Conservation (phyloP, 2,797 vertebrate genomes). For the Mormyrops attenuatus region DNA sequence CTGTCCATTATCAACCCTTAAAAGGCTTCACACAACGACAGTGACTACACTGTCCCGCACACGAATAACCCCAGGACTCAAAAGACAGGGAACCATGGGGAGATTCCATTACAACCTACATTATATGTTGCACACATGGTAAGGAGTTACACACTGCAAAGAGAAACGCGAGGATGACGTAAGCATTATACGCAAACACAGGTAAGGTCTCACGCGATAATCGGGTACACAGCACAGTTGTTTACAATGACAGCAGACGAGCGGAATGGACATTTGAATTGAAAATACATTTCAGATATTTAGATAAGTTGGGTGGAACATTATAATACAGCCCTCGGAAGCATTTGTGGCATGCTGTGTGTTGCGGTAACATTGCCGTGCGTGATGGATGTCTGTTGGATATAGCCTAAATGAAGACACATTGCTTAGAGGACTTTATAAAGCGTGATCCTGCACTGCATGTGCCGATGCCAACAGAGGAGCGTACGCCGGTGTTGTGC, state of each 20-base stretch:
- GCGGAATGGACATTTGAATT: neutral
- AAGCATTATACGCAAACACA: neutral
- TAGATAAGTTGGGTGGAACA: too few relatives aligned
- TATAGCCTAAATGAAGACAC: too few relatives aligned
- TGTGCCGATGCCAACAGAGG: too few relatives aligned
- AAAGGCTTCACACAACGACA: neutral
- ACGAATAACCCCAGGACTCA: neutral
- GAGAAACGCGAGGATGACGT: neutral
- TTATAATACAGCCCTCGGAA: too few relatives aligned
- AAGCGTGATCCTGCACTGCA: too few relatives aligned
- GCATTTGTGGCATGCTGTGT: too few relatives aligned
- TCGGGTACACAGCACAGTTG: neutral
- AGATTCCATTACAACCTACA: neutral
- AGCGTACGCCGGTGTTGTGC: too few relatives aligned
- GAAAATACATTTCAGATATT: too few relatives aligned
- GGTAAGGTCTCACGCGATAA: neutral
- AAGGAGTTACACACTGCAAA: neutral
- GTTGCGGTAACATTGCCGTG: too few relatives aligned
- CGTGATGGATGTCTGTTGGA: too few relatives aligned
- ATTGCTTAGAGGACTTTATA: too few relatives aligned
- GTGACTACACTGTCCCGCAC: neutral
- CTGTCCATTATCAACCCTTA: neutral
- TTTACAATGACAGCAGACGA: neutral
- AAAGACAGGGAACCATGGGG: neutral
- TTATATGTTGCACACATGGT: neutral